Base-by-base conservation (phyloP, 2,888 invertebrate genomes). In the Coleophora flavipennella region DNA sequence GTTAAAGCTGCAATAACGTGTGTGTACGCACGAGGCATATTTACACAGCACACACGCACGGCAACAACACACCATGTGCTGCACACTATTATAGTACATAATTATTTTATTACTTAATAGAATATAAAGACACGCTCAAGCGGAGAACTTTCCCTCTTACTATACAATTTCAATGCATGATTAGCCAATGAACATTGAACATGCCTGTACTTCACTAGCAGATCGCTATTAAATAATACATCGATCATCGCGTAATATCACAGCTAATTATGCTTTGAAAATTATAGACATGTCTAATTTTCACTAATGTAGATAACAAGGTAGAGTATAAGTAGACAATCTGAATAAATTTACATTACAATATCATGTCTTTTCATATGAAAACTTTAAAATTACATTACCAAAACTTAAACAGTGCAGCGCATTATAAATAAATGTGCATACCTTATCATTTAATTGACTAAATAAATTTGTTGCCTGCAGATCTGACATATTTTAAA, bases 401-500 rank as follows among this genome's bases (percentile, higher is more conserved):
- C 80, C 78, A 83, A 81, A 83, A 84, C 81, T 81, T 75, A 83
- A 83, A 85, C 73, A 77, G 85, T 85, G 85, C 85, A 81, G 84
- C 83, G 83, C 83, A 84, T 84, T 83, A 84, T 83, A 84, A 85
- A 85, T 85, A 83, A 85, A 85, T 80, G 85, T 85, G 85, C 85
- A 85, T 81, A 79, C 72, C 85, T 85, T 85, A 85, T 72, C 65
- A 83, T 83, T 84, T 85, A 85, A 85, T 85, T 85, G 85, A 85
- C 85, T 85, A 85, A 84, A 85, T 78, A 85, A 85, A 85, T 84
- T 84, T 85, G 85, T 85, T 81, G 85, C 85, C 84, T 81, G 85
- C 85, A 85, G 85, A 85, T 83, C 83, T 84, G 83, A 81, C 70
- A 77, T 76, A 78, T 70, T 78, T 79, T 80, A 84, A 84, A 84